phyloP scores from a whole-genome alignment of 2,888 invertebrate genomes.

The Chrysolina haemoptera region DNA sequence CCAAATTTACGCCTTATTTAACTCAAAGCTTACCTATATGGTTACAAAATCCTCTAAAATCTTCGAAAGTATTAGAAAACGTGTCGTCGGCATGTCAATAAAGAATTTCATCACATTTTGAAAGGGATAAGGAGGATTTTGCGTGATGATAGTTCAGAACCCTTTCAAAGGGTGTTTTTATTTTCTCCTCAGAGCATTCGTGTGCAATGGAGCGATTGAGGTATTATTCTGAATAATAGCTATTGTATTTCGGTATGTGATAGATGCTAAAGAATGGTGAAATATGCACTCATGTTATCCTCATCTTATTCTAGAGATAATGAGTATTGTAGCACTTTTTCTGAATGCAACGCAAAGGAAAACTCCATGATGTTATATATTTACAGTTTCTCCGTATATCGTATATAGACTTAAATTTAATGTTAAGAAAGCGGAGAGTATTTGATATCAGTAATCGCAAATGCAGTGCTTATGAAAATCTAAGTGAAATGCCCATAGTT shows the following conservation, averaged over 20 bases:
- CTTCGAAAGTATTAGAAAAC: slow-evolving; percentile 44
- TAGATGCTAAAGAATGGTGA: slow-evolving; percentile 27
- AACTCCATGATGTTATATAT: too few species aligned
- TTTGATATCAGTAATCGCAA: too few species aligned
- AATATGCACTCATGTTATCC: neutral
- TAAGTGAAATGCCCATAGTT: too few species aligned
- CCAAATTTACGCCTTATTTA: slow-evolving; percentile 44
- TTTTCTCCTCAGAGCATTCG: slow-evolving; percentile 42
- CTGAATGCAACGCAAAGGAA: neutral
- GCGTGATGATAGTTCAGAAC: slow-evolving; percentile 51
- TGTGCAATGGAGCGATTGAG: slow-evolving; percentile 40
- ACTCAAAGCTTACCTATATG: slow-evolving; percentile 36
- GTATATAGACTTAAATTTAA: too few species aligned
- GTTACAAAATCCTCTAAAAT: slow-evolving; percentile 47
- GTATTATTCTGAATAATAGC: slow-evolving; percentile 40
- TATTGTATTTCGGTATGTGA: slow-evolving; percentile 3
- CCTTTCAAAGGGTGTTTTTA: slow-evolving; percentile 53
- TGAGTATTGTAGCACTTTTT: neutral
- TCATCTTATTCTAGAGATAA: neutral
- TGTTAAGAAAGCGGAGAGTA: too few species aligned
- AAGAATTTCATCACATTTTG: slow-evolving; percentile 49
- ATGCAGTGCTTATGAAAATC: too few species aligned
- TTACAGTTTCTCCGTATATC: too few species aligned
- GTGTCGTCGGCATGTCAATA: slow-evolving; percentile 45
- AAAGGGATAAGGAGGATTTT: slow-evolving; percentile 51